These are phyloP conservation scores for Poecilobothrus nobilitatus DNA, from an alignment of 2,888 invertebrate genomes.

Conservation along the genomic window DNA sequence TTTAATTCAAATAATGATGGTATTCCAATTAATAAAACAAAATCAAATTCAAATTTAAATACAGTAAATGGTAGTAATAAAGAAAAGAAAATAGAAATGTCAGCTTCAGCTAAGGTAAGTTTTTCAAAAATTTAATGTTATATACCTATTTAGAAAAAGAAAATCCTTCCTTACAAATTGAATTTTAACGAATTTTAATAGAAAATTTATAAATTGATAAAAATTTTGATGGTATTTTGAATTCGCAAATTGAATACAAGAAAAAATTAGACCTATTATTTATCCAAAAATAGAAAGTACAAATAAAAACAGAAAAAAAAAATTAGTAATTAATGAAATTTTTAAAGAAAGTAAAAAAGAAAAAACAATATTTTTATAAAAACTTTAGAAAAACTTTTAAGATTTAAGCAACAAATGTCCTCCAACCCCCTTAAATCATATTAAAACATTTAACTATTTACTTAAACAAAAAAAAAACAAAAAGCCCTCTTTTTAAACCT, in stretches of 20 bases:
- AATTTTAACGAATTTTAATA: too few species aligned
- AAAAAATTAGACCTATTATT: too few species aligned
- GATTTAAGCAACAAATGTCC: background rate
- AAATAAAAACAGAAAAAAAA: too few species aligned
- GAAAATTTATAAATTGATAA: too few species aligned
- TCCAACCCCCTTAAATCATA: background rate
- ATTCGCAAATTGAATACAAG: too few species aligned
- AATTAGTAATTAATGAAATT: background rate
- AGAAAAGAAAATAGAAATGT: conserved; percentile 14
- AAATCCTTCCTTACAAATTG: too few species aligned
- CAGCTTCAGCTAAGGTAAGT: conserved; percentile 23
- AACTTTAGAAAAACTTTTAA: background rate
- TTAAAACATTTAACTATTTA: conserved; percentile 1
- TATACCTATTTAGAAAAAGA: too few species aligned
- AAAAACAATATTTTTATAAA: background rate
- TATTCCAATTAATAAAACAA: background rate
- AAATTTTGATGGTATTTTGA: too few species aligned
- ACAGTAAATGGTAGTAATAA: conserved; percentile 10
- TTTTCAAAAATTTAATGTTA: background rate
- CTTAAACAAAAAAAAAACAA: too few species aligned
- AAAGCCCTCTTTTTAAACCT: background rate
- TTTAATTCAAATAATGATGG: background rate
- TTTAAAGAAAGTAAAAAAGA: background rate
- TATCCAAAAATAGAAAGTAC: too few species aligned
- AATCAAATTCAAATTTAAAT: background rate